Evolutionary conservation across 2,113 vertebrate genomes (phyloP).

Genomic region (Cygnus buccinator): DNA sequence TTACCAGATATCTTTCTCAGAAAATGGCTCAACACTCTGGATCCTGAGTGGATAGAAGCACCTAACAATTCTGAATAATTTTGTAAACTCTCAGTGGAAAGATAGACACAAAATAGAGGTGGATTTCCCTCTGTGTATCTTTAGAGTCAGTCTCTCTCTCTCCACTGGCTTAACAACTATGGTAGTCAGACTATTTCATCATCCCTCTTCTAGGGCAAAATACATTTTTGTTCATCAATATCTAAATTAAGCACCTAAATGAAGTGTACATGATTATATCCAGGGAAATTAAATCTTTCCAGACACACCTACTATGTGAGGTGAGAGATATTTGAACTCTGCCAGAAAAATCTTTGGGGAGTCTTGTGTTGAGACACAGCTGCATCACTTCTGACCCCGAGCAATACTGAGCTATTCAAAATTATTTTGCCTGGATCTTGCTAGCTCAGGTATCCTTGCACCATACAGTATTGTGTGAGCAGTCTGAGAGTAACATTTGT

Average conservation of each 20-base stretch:
- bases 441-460: neutral
- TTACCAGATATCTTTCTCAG: conserved; percentile 44
- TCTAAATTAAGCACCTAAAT: conserved; percentile 30
- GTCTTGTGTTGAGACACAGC: neutral
- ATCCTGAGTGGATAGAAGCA: neutral
- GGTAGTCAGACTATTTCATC: neutral
- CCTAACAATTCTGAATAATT: conserved; percentile 42
- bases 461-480: neutral
- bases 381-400: neutral
- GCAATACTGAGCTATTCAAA: neutral
- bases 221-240: neutral
- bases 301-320: neutral
- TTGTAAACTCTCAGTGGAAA: conserved; percentile 6
- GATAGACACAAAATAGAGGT: neutral
- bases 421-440: neutral
- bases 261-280: neutral
- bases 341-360: neutral
- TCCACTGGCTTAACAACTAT: neutral
- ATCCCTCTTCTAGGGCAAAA: neutral
- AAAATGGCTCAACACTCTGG: neutral
- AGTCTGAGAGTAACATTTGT: neutral
- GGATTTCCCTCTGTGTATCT: neutral
- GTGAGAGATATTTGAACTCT: neutral
- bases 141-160: neutral
- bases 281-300: neutral